Conservation (phyloP, 2,113 vertebrate genomes). For the Laterallus jamaicensis region DNA sequence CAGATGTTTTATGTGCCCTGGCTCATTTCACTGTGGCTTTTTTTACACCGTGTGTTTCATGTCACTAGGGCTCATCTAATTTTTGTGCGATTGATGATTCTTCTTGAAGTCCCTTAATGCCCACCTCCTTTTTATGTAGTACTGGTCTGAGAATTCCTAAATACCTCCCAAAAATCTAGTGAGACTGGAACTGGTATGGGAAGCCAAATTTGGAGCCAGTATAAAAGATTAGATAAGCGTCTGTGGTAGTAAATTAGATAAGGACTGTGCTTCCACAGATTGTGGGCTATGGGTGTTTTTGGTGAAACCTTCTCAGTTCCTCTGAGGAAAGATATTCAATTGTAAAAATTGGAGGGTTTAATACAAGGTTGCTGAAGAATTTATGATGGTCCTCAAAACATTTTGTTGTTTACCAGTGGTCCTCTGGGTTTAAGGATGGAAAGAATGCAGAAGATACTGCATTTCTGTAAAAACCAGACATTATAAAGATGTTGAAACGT, state of each 20-base stretch:
- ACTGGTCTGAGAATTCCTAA: neutral
- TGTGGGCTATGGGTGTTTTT: neutral
- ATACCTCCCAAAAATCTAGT: neutral
- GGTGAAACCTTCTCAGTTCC: neutral
- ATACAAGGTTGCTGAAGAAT: neutral
- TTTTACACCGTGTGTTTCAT: neutral
- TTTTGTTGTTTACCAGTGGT: neutral
- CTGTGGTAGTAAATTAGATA: neutral
- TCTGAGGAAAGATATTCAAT: neutral
- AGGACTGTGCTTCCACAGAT: neutral
- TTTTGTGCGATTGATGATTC: neutral
- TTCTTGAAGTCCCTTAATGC: neutral
- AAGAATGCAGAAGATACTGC: neutral
- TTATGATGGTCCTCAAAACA: neutral
- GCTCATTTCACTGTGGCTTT: neutral
- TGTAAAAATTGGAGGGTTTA: neutral
- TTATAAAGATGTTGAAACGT: neutral
- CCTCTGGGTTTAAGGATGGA: neutral
- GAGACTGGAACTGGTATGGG: neutral
- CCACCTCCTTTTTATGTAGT: neutral
- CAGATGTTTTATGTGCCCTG: slow-evolving; percentile 46
- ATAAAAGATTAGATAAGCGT: neutral
- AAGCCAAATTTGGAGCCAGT: neutral
- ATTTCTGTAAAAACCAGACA: neutral
- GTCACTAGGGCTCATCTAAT: neutral